Percentiles rank a stretch among this genome's conserved stretches.
These are phyloP conservation scores for Philonicus albiceps DNA, from an alignment of 2,888 invertebrate genomes.

Conservation along the genomic window DNA sequence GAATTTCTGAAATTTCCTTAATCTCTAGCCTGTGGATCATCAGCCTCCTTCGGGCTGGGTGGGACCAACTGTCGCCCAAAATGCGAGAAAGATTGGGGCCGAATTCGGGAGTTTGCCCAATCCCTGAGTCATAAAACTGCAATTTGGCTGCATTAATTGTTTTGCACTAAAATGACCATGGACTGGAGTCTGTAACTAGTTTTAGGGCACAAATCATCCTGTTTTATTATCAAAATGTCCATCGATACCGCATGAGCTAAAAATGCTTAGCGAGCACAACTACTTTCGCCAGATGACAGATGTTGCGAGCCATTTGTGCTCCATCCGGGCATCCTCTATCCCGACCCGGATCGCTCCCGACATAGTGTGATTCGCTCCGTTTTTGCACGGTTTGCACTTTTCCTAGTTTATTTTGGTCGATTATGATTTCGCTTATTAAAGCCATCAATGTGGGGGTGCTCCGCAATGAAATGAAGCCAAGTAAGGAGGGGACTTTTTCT, in stretches of 20 bases:
- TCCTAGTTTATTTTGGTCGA: slow-evolving; percentile 43
- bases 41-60: background rate
- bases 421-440: slow-evolving; percentile 44
- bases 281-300: slow-evolving; percentile 43
- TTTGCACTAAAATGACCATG: slow-evolving; percentile 11
- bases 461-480: background rate
- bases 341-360: background rate
- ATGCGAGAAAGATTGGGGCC: slow-evolving; percentile 13
- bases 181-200: slow-evolving; percentile 1
- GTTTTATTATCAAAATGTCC: slow-evolving; percentile 29
- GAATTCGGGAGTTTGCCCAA: background rate
- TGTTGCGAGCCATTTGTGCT: slow-evolving; percentile 43
- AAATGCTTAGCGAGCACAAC: slow-evolving; percentile 45
- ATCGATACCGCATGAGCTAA: slow-evolving; percentile 35
- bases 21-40: background rate
- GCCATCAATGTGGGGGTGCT: background rate
- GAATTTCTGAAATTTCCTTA: background rate
- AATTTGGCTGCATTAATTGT: slow-evolving; percentile 24
- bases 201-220: slow-evolving; percentile 15
- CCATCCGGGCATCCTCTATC: background rate
- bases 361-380: background rate
- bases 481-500: background rate
- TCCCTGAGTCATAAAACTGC: background rate
- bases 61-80: background rate
- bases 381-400: slow-evolving; percentile 44